Evolutionary conservation across 2,888 invertebrate species (phyloP), one percentile per base, ranked within the genome.

Genomic region (Tiphia femorata): DNA sequence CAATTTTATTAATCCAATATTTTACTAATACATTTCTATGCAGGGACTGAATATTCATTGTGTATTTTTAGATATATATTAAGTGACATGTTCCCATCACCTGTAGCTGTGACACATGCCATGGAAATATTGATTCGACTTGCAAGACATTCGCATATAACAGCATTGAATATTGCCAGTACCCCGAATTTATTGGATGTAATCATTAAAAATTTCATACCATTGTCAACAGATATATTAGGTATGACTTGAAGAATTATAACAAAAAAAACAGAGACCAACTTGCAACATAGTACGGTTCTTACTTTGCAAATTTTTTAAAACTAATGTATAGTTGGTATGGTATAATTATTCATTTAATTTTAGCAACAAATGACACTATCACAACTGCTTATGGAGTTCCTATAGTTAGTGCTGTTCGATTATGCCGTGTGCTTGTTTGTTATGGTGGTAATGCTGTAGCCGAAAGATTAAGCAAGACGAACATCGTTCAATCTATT

Each of bases 121-220:
- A 78, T 97, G 43, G 92, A 94, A 83, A 90, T 96, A 64, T 85
- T 97, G 41, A 92, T 89, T 46, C 88, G 95, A 62, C 82, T 97
- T 30, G 88, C 90, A 0, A 88, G 95, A 75, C 93, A 95, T 80
- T 95, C 94, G 6, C 84, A 87, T 33, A 88, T 90, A 62, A 86
- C 89, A 48, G 88, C 92, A 0, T 82, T 86, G 30, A 87, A 86
- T 76, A 87, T 96, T 50, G 84, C 89, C 10, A 85, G 87, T 40
- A 88, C 87, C 64, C 88, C 89, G 1, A 86, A 89, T 64, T 86
- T 96, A 12, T 84, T 96, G 62, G 84, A 88, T 1, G 83, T 84
- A 12, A 85, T 93, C 14, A 78, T 89, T 12, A 80, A 77, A 10
- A 80, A 89, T 73, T 93, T 92, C 80, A 65, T 90, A 8, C 90